A percentile compares a stretch with the other conserved stretches of the same genome.
Evolutionary conservation across 2,888 invertebrate species (phyloP).

Genomic region (Incurvaria masculella): DNA sequence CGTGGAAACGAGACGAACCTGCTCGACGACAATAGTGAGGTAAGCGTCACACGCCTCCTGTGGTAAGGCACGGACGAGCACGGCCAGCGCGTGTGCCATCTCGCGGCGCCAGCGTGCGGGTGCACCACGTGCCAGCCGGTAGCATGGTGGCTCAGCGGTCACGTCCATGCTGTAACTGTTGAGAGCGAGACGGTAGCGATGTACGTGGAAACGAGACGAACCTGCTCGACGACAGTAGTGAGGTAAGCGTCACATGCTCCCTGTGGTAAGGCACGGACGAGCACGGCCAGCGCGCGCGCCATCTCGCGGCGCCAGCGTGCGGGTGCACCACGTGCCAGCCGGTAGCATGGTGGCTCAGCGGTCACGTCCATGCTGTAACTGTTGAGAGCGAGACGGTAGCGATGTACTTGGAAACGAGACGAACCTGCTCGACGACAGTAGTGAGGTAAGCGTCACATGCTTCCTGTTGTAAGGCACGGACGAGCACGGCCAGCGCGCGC

Average conservation of each 20-base stretch:
- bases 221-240: slow-evolving; percentile 78
- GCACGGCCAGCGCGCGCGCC: slow-evolving; percentile 60
- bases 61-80: slow-evolving; percentile 68
- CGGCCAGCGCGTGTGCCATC: slow-evolving; percentile 59
- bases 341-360: slow-evolving; percentile 73
- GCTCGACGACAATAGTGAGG: slow-evolving; percentile 77
- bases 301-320: slow-evolving; percentile 60
- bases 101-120: slow-evolving; percentile 59
- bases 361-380: slow-evolving; percentile 68
- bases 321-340: slow-evolving; percentile 56
- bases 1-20: slow-evolving; percentile 39
- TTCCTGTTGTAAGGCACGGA: slow-evolving; percentile 70
- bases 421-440: slow-evolving; percentile 76
- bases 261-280: slow-evolving; percentile 69
- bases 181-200: too few relatives aligned
- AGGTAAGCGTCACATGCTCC: slow-evolving; percentile 80
- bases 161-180: slow-evolving; percentile 67
- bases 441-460: slow-evolving; percentile 79
- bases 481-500: slow-evolving; percentile 62
- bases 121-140: slow-evolving; percentile 60
- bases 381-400: too few relatives aligned
- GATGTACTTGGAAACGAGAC: neutral
- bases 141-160: slow-evolving; percentile 70
- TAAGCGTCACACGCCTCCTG: slow-evolving; percentile 77
- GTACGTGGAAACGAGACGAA: slow-evolving; percentile 20